phyloP scores from a whole-genome alignment of 1,140 invertebrate genomes.

The Maconellicoccus hirsutus region DNA sequence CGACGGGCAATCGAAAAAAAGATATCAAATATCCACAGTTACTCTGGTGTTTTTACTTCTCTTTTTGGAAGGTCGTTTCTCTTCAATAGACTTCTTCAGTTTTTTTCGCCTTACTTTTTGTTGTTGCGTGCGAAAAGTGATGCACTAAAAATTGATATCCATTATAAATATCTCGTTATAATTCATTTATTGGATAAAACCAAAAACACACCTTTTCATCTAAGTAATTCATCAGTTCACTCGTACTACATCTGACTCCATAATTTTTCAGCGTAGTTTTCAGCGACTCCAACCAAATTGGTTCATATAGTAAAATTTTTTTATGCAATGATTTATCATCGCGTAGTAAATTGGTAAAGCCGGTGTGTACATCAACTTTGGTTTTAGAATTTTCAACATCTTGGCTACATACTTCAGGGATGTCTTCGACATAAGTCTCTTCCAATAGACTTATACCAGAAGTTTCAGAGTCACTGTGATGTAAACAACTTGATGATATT shows the following conservation, averaged over 20 bases:
- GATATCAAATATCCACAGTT: too few species aligned
- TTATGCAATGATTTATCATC: constrained; percentile 34
- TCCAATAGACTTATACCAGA: background rate
- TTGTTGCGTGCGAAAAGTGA: constrained; percentile 31
- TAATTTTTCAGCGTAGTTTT: constrained; percentile 34
- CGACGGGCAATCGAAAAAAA: too few species aligned
- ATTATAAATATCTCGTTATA: background rate
- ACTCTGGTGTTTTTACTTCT: too few species aligned
- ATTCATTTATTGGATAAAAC: background rate
- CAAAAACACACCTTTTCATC: constrained; percentile 38
- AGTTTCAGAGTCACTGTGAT: background rate
- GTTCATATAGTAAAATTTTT: constrained; percentile 39
- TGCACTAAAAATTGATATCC: constrained; percentile 30
- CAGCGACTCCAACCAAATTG: constrained; percentile 37
- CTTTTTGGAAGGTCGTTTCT: too few species aligned
- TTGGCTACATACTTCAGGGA: background rate
- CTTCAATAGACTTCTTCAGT: background rate
- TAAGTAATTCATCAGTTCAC: constrained; percentile 37
- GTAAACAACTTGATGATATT: background rate
- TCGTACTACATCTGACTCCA: constrained; percentile 36
- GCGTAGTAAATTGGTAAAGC: constrained; percentile 34
- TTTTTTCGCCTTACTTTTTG: background rate
- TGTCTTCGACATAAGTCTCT: background rate
- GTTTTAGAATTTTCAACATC: background rate
- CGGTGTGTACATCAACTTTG: constrained; percentile 21